Base-by-base conservation (phyloP, 2,797 vertebrate species). In the Gadopsis bispinosus region DNA sequence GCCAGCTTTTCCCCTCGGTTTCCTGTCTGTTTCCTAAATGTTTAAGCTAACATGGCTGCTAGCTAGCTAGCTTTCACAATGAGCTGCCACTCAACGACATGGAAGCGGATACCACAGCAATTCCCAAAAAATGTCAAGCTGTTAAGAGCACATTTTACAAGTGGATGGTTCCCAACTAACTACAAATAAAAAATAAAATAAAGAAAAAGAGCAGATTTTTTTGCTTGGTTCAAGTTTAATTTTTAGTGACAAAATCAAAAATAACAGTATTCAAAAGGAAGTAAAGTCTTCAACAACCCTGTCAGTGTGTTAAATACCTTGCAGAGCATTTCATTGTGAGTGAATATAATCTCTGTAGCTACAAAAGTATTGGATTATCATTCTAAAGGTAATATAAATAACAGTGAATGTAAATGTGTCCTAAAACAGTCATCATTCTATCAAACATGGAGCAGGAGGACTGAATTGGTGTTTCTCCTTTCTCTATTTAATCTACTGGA, bases 211-310 rank as follows among this genome's bases (percentile, higher is more conserved):
- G 10, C 69, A 90, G 68, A 84, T 72, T 51, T 45, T 61, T 84
- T 84, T 26, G 26, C 26, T 88, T 84, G 73, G 86, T 89, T 86
- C 41, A 83, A 86, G 58, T 92, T 92, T 84, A 83, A 81, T 88
- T 90, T 90, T 90, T 91, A 73, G 86, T 91, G 88, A 86, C 84
- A 94, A 93, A 94, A 93, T 88, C 85, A 85, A 92, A 89, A 92
- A 88, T 79, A 90, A 88, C 67, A 86, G 75, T 90, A 89, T 87
- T 92, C 70, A 91, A 91, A 91, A 92, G 64, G 75, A 86, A 86
- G 81, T 71, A 81, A 90, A 90, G 61, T 89, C 69, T 75, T 83
- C 77, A 88, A 85, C 87, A 90, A 86, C 83, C 91, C 89, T 91
- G 55, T 88, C 74, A 73, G 73, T 59, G 37, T 83, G 80, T 81